phyloP scores from a whole-genome alignment of 92 coral and sea anemone species.

The Siderastrea radians region DNA sequence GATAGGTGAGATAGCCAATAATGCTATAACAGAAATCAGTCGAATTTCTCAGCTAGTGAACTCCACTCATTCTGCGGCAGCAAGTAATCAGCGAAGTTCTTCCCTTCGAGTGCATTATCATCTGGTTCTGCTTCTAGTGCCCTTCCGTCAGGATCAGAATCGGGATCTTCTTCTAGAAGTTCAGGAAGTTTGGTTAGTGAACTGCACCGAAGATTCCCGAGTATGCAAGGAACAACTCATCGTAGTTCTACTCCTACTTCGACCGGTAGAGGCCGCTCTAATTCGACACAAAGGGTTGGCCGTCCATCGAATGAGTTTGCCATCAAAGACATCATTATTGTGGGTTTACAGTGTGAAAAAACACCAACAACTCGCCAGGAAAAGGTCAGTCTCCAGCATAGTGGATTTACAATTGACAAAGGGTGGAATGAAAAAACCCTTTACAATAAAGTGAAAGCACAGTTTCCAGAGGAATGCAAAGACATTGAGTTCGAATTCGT shows the following conservation, averaged over 20 bases:
- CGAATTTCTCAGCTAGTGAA: slow-evolving; percentile 12
- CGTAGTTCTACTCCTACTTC: neutral
- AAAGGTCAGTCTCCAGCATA: slow-evolving; percentile 44
- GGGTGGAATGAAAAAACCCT: slow-evolving; percentile 44
- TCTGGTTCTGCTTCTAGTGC: neutral
- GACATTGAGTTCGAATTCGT: slow-evolving; percentile 70
- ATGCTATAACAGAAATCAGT: slow-evolving; percentile 1
- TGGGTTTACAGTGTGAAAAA: slow-evolving; percentile 60
- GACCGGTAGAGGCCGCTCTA: neutral
- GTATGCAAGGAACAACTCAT: slow-evolving; percentile 9
- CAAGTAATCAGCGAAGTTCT: neutral
- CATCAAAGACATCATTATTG: slow-evolving; percentile 54
- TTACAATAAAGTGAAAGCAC: slow-evolving; percentile 62
- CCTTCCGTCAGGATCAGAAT: neutral
- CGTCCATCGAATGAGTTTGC: slow-evolving; percentile 31
- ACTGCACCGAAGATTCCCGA: slow-evolving; percentile 12
- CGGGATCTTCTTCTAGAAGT: neutral
- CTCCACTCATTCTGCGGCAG: neutral
- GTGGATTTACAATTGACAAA: slow-evolving; percentile 61
- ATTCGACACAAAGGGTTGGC: slow-evolving; percentile 15
- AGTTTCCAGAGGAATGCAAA: slow-evolving; percentile 77
- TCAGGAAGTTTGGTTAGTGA: neutral
- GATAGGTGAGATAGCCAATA: neutral
- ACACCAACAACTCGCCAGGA: slow-evolving; percentile 46
- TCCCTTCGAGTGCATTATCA: no score